These are phyloP conservation scores for Typhlichthys subterraneus DNA, from an alignment of 2,797 vertebrate genomes.

Conservation along the genomic window DNA sequence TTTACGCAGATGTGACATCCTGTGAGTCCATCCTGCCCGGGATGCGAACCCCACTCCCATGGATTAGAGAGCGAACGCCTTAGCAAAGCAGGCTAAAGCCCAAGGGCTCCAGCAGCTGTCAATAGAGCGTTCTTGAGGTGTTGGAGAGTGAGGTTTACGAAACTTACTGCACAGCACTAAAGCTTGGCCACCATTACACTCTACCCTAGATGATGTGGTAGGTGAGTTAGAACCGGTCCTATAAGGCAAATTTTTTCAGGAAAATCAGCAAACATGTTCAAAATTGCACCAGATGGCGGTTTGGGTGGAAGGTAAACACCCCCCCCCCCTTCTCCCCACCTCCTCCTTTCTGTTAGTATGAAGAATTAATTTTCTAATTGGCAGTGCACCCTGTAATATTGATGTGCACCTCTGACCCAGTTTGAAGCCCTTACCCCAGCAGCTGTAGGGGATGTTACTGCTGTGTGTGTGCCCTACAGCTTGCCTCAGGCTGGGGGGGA, in stretches of 20 bases:
- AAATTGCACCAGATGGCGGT: neutral
- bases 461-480: slow-evolving; percentile 53
- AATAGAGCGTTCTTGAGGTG: too few relatives aligned
- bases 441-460: slow-evolving; percentile 49
- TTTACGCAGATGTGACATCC: too few relatives aligned
- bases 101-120: too few relatives aligned
- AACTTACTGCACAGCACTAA: too few relatives aligned
- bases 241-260: slow-evolving; percentile 8
- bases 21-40: too few relatives aligned
- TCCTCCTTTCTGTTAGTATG: slow-evolving; percentile 33
- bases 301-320: neutral
- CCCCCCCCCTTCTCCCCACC: neutral
- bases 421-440: slow-evolving; percentile 42
- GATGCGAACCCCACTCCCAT: too few relatives aligned
- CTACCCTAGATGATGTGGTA: slow-evolving; percentile 14
- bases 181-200: too few relatives aligned
- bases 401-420: slow-evolving; percentile 57
- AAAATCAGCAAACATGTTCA: too few relatives aligned
- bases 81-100: too few relatives aligned
- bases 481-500: slow-evolving; percentile 46
- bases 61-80: too few relatives aligned
- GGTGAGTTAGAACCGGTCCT: slow-evolving; percentile 37
- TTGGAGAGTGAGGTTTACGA: too few relatives aligned
- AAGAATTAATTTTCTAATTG: slow-evolving; percentile 62
- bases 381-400: slow-evolving; percentile 53